Percentiles rank a stretch among this genome's conserved stretches.
These are phyloP conservation scores for Heliothis subflexa DNA, from an alignment of 1,140 invertebrate species.

Conservation along the genomic window DNA sequence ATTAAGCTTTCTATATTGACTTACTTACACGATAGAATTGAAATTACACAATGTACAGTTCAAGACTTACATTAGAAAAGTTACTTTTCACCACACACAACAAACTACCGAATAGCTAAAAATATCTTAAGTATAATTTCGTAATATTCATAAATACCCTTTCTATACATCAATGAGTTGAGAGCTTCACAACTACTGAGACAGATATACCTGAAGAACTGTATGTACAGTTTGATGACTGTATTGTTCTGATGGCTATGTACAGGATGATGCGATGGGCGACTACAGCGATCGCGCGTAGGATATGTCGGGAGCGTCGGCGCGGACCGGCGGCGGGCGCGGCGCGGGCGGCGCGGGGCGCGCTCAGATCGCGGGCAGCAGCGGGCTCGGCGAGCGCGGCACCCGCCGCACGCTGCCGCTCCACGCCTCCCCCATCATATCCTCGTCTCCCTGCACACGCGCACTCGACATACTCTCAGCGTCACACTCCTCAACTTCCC, in stretches of 20 bases:
- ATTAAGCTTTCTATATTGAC: conserved; percentile 67
- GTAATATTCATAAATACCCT: conserved; percentile 41
- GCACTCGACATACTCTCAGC: conserved; percentile 86
- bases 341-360: background rate
- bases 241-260: conserved; percentile 29
- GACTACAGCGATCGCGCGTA: conserved; percentile 52
- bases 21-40: conserved; percentile 41
- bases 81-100: conserved; percentile 22
- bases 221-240: conserved; percentile 28
- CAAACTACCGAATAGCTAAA: conserved; percentile 35
- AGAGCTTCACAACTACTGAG: conserved; percentile 43
- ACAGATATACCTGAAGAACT: conserved; percentile 33
- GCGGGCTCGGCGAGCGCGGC: conserved; percentile 76
- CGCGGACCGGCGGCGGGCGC: conserved; percentile 18
- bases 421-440: conserved; percentile 83
- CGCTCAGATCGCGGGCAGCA: conserved; percentile 74
- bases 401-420: conserved; percentile 72
- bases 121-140: conserved; percentile 29
- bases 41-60: conserved; percentile 42
- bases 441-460: conserved; percentile 85
- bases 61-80: conserved; percentile 15
- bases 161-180: conserved; percentile 39
- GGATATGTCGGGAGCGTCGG: conserved; percentile 60
- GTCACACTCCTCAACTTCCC: conserved; percentile 84
- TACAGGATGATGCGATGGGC: conserved; percentile 51